Percentiles rank a stretch among this genome's conserved stretches.
Conservation (phyloP, 2,888 invertebrate genomes). For the Unio pictorum region DNA sequence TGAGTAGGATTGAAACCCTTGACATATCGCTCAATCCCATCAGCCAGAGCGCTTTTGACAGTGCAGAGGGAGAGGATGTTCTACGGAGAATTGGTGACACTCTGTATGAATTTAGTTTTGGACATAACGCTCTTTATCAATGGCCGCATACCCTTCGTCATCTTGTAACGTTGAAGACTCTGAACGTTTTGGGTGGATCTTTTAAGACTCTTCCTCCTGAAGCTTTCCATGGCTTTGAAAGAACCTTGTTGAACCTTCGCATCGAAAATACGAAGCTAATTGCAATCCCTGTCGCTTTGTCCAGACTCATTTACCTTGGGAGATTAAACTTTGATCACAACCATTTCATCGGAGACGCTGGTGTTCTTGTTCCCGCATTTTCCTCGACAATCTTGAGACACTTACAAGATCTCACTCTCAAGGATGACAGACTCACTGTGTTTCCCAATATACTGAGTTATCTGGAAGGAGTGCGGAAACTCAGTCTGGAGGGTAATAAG, state of each 20-base stretch:
- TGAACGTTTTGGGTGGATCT: slow-evolving; percentile 28
- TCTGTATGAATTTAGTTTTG: slow-evolving; percentile 26
- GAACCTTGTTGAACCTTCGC: slow-evolving; percentile 33
- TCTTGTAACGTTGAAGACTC: slow-evolving; percentile 25
- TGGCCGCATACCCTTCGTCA: slow-evolving; percentile 39
- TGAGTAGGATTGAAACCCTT: slow-evolving; percentile 12
- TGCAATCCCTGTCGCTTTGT: slow-evolving; percentile 37
- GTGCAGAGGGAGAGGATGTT: slow-evolving; percentile 11
- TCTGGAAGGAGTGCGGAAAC: slow-evolving; percentile 23
- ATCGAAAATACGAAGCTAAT: slow-evolving; percentile 37
- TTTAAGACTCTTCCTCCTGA: slow-evolving; percentile 33
- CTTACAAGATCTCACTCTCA: slow-evolving; percentile 28
- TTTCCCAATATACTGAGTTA: slow-evolving; percentile 35
- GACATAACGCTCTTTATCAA: slow-evolving; percentile 14
- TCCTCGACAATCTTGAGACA: slow-evolving; percentile 18
- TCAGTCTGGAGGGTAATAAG: slow-evolving; percentile 36
- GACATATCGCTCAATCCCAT: slow-evolving; percentile 31
- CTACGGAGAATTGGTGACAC: slow-evolving; percentile 31
- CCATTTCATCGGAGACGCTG: slow-evolving; percentile 35
- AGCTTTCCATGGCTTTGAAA: slow-evolving; percentile 47
- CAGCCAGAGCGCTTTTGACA: slow-evolving; percentile 5
- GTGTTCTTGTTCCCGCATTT: slow-evolving; percentile 38
- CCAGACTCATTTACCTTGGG: slow-evolving; percentile 23
- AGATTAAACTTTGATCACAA: slow-evolving; percentile 41
- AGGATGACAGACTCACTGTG: slow-evolving; percentile 35